phyloP scores from a whole-genome alignment of 1,140 invertebrate genomes.

The Sycophila sp. region DNA sequence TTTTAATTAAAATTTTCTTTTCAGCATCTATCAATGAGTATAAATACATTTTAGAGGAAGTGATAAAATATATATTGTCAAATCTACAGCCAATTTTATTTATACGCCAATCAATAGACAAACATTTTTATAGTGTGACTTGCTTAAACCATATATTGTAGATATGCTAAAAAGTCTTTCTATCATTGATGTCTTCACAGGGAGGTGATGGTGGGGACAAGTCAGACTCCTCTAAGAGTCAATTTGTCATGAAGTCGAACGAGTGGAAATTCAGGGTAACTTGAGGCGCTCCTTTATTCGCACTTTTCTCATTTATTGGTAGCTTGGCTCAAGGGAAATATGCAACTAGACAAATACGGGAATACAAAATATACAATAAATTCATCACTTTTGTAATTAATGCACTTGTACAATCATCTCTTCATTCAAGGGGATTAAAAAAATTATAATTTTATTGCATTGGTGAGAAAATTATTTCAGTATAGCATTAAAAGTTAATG shows the following conservation, averaged over 20 bases:
- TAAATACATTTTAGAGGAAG: conserved; percentile 1
- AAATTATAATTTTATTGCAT: background rate
- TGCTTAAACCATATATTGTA: background rate
- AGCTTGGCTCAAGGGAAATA: conserved; percentile 41
- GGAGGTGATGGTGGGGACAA: conserved; percentile 69
- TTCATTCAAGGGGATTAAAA: conserved; percentile 10
- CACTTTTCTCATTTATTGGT: conserved; percentile 46
- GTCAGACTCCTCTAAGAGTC: conserved; percentile 65
- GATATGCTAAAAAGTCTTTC: conserved; percentile 48
- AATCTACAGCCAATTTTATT: conserved; percentile 11
- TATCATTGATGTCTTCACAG: conserved; percentile 61
- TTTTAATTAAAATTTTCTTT: conserved; percentile 32
- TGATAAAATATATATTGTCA: conserved; percentile 12
- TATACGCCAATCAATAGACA: background rate
- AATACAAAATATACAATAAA: background rate
- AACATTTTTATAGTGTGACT: background rate
- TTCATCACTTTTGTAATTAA: background rate
- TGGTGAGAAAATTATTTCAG: conserved; percentile 5
- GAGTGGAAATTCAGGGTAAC: conserved; percentile 85
- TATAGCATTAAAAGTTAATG: background rate
- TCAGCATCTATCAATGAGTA: conserved; percentile 11
- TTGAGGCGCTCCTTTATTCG: conserved; percentile 57
- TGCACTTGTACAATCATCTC: conserved; percentile 2
- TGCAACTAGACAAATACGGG: conserved; percentile 1
- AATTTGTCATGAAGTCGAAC: conserved; percentile 74